A percentile compares a stretch with the other conserved stretches of the same genome.
Evolutionary conservation across 2,888 invertebrate genomes (phyloP).

Genomic region (Aproaerema taeniolella): DNA sequence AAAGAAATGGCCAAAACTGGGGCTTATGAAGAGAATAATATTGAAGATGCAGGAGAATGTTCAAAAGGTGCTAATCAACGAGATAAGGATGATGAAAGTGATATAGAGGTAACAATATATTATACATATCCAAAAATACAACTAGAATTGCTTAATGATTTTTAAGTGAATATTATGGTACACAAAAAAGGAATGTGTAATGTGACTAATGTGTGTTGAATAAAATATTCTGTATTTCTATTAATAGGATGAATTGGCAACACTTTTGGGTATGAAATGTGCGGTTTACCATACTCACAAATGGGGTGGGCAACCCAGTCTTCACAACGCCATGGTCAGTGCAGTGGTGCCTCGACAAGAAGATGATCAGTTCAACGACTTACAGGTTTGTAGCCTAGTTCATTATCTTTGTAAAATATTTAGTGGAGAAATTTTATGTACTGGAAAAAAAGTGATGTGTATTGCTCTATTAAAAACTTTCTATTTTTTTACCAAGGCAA

Average conservation of each 20-base stretch:
- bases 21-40: slow-evolving; percentile 47
- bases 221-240: no score
- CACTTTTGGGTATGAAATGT: slow-evolving; percentile 90
- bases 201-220: no score
- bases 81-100: slow-evolving; percentile 53
- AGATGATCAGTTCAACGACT: slow-evolving; percentile 74
- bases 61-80: slow-evolving; percentile 33
- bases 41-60: slow-evolving; percentile 26
- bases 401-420: not conserved
- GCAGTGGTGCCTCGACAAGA: slow-evolving; percentile 75
- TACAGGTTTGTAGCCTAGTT: slow-evolving; percentile 78
- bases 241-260: slow-evolving; percentile 80
- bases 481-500: no score
- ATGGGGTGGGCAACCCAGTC: slow-evolving; percentile 85
- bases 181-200: no score
- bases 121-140: no score
- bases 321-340: slow-evolving; percentile 92
- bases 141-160: no score
- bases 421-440: not conserved
- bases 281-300: slow-evolving; percentile 88
- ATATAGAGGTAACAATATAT: slow-evolving; percentile 58
- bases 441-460: no score
- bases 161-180: no score
- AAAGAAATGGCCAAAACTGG: slow-evolving; percentile 74
- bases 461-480: no score